A percentile compares a stretch with the other conserved stretches of the same genome.
phyloP scores from a whole-genome alignment of 2,797 vertebrate species.

The Scolopax rusticola region DNA sequence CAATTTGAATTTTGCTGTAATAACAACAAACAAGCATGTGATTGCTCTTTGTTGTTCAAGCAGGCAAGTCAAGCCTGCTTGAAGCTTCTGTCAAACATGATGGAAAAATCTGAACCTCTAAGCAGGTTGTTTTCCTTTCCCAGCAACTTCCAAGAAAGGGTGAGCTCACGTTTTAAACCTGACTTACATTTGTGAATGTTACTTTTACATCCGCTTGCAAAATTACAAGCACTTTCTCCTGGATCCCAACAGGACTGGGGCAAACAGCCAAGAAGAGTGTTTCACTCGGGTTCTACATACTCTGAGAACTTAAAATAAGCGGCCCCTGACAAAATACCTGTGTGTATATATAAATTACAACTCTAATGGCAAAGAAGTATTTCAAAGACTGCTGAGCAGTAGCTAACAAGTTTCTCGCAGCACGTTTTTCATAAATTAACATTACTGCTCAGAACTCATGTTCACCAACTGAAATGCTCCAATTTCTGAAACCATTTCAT shows the following conservation, averaged over 20 bases:
- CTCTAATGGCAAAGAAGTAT: conserved; percentile 52
- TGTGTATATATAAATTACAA: background rate
- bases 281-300: background rate
- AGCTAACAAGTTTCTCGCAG: conserved; percentile 12
- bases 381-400: conserved; percentile 32
- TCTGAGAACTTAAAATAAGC: conserved; percentile 3
- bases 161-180: background rate
- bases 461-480: background rate
- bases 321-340: background rate
- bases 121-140: background rate
- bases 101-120: background rate
- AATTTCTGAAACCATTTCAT: conserved; percentile 14
- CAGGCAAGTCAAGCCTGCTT: background rate
- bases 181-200: background rate
- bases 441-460: background rate
- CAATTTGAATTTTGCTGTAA: background rate
- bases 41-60: background rate
- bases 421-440: background rate
- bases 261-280: background rate
- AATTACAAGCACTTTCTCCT: background rate
- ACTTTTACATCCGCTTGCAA: conserved; percentile 14
- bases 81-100: background rate
- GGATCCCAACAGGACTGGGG: background rate
- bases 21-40: background rate
- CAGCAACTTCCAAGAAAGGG: background rate